Conservation (phyloP, 2,113 vertebrate species). For the Gobio gobio region DNA sequence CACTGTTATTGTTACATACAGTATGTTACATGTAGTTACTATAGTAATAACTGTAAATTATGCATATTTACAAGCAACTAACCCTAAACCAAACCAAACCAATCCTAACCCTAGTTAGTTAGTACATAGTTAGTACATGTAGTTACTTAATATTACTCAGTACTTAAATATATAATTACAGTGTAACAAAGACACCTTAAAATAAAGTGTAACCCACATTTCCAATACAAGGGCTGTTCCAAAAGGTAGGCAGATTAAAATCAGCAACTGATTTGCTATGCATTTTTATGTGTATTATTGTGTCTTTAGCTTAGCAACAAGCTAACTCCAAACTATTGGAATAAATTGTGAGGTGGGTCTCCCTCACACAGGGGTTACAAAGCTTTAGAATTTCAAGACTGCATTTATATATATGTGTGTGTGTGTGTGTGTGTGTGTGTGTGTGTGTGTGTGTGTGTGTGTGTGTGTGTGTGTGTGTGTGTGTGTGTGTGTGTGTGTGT, state of each 20-base stretch:
- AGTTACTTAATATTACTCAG: too few species aligned
- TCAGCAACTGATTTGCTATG: not conserved
- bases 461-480: conserved; percentile 13
- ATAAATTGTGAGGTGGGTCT: not conserved
- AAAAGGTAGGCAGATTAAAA: not conserved
- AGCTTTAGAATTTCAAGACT: not conserved
- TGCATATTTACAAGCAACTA: too few species aligned
- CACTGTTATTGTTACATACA: too few species aligned
- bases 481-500: conserved; percentile 3
- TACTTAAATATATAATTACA: conserved; percentile 23
- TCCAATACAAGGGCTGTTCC: not conserved
- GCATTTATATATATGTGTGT: conserved; percentile 10
- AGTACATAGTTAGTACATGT: too few species aligned
- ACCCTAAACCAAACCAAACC: too few species aligned
- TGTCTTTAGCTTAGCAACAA: not conserved
- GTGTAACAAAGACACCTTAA: too few species aligned
- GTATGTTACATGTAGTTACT: too few species aligned
- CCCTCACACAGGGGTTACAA: not conserved
- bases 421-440: conserved; percentile 17
- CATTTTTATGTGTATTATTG: not conserved
- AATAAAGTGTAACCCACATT: too few species aligned
- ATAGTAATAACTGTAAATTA: too few species aligned
- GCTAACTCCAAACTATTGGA: not conserved
- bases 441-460: not conserved
- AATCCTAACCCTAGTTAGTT: too few species aligned